These are phyloP conservation scores for Dreissena rostriformis DNA, from an alignment of 1,140 invertebrate genomes.

Conservation along the genomic window DNA sequence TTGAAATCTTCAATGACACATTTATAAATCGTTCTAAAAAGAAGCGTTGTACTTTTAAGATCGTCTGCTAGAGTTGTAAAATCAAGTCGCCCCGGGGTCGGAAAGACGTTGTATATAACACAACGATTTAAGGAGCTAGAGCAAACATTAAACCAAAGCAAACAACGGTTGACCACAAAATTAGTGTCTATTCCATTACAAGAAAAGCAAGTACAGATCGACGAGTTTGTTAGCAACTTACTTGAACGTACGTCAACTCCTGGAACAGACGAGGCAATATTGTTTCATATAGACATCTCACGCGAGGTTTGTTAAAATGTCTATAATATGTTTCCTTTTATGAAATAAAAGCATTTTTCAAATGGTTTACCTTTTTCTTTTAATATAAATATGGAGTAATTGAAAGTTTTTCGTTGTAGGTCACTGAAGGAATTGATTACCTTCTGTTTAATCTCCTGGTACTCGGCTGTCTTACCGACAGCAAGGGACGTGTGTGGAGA, in stretches of 20 bases:
- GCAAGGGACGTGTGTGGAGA: slow-evolving; percentile 67
- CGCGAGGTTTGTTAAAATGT: slow-evolving; percentile 59
- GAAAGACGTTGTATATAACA: slow-evolving; percentile 66
- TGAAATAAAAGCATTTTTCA: no score
- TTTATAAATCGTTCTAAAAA: no score
- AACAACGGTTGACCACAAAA: neutral
- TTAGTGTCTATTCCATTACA: slow-evolving; percentile 61
- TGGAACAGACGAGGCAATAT: slow-evolving; percentile 35
- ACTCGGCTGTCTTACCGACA: slow-evolving; percentile 64
- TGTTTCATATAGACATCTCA: slow-evolving; percentile 69
- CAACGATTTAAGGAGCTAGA: slow-evolving; percentile 54
- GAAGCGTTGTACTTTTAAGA: slow-evolving; percentile 17
- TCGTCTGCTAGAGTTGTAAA: slow-evolving; percentile 65
- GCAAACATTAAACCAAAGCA: neutral
- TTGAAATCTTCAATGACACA: no score
- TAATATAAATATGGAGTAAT: no score
- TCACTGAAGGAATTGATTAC: slow-evolving; percentile 71
- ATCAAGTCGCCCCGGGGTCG: slow-evolving; percentile 69
- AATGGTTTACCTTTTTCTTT: no score
- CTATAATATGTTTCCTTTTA: no score
- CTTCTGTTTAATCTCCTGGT: slow-evolving; percentile 72
- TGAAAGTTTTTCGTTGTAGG: slow-evolving; percentile 51
- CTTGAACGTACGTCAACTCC: slow-evolving; percentile 45
- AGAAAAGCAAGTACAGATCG: slow-evolving; percentile 49
- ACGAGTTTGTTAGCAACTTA: slow-evolving; percentile 49